phyloP scores from a whole-genome alignment of 2,888 invertebrate species.

The Watsonalla cultraria region DNA sequence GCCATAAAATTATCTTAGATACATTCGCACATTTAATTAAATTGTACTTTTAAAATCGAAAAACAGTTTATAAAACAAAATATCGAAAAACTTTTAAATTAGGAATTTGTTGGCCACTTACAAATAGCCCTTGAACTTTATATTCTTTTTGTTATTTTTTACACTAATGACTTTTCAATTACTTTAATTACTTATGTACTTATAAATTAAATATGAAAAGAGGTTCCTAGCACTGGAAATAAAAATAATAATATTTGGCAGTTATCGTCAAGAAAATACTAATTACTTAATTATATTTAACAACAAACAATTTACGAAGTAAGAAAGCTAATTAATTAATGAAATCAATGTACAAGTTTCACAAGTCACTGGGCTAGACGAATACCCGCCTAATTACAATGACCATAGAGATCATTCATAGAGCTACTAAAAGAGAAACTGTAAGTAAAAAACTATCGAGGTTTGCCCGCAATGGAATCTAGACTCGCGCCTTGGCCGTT shows the following conservation, averaged over 20 bases:
- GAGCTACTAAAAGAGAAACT: slow-evolving; percentile 57
- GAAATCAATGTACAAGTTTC: slow-evolving; percentile 19
- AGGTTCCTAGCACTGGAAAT: not conserved
- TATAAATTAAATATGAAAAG: no score
- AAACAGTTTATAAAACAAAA: no score
- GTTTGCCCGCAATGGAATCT: slow-evolving; percentile 51
- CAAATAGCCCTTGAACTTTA: no score
- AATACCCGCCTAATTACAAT: slow-evolving; percentile 31
- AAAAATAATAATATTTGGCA: not conserved
- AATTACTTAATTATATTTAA: not conserved
- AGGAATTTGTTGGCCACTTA: no score
- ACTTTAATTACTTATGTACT: no score
- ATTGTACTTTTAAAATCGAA: no score
- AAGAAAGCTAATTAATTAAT: slow-evolving; percentile 18
- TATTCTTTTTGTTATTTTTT: no score
- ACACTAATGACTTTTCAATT: no score
- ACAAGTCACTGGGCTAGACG: slow-evolving; percentile 13
- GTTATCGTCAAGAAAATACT: not conserved
- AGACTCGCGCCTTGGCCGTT: slow-evolving; percentile 35
- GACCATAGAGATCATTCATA: slow-evolving; percentile 33
- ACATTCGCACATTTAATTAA: no score
- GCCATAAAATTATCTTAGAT: not conserved
- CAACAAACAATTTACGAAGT: not conserved
- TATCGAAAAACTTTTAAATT: no score
- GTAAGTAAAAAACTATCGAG: slow-evolving; percentile 52